Base-by-base conservation (phyloP, 1,140 invertebrate species). In the Batillaria attramentaria region DNA sequence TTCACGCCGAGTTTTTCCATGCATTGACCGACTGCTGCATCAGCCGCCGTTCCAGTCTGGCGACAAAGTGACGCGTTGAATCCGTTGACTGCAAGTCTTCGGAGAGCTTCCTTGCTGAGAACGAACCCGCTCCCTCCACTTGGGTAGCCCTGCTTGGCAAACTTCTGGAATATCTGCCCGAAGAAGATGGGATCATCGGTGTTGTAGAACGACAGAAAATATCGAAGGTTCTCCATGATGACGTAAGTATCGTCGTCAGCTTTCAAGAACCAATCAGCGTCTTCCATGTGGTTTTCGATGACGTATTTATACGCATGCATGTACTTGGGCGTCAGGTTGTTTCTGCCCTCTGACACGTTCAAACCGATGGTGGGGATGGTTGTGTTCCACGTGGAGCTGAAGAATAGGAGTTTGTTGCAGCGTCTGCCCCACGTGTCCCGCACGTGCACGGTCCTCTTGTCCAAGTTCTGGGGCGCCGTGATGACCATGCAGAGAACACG, bases 381-480 rank as follows among this genome's bases (percentile, higher is more conserved):
- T 13, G 46, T 46, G 74, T 87, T 84, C n/a, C 70, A 81, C 20
- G n/a, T 72, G 1, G 87, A 89, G 72, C 87, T 88, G 31, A 89
- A 84, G 50, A 87, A 89, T 10, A 89, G 68, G 10, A 86, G 41
- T n/a, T 81, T 94, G 88, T 98, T 98, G 88, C 97, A 99, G 35
- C 98, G 92, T 87, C 95, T 95, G 0, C 96, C 97, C 98, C 98
- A 99, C 0, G 98, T 99, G 3, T 95, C 94, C 89, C 97, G 97
- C 0, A 99, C 96, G 84, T 98, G 96, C 31, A 93, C 93, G 0
- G 98, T 97, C 90, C 97, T 97, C 79, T 93, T 95, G 84, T 96
- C 92, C 87, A 99, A 96, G 88, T 97, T 98, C 50, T 93, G 93
- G 6, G 97, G 97, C 81, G 94, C 94, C 0, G 98, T 99, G 95